phyloP scores from a whole-genome alignment of 2,797 vertebrate genomes.

The Cuniculus paca region DNA sequence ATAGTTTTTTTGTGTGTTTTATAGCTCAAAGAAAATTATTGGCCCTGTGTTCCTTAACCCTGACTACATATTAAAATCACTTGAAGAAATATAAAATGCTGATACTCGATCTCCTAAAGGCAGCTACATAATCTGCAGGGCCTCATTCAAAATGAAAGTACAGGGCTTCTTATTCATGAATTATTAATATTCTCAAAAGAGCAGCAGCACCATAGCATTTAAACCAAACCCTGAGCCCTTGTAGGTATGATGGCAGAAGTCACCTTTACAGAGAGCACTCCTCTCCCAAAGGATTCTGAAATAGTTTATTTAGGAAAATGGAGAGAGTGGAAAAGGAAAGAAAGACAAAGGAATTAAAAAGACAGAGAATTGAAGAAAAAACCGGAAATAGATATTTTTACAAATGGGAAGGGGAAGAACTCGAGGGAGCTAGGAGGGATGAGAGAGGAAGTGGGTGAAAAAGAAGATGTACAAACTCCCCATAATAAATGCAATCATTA shows the following conservation, averaged over 20 bases:
- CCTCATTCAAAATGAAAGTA: background rate
- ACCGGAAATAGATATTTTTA: background rate
- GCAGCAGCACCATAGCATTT: background rate
- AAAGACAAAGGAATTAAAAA: background rate
- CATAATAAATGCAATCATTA: background rate
- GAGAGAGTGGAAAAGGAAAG: background rate
- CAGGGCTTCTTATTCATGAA: background rate
- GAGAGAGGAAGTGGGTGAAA: background rate
- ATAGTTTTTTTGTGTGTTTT: background rate
- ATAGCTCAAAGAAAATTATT: background rate
- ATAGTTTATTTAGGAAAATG: background rate
- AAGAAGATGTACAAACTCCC: background rate
- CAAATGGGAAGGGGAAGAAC: background rate
- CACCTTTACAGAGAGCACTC: background rate
- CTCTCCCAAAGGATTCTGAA: background rate
- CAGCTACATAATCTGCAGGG: background rate
- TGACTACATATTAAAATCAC: background rate
- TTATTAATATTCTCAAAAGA: background rate
- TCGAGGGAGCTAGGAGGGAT: background rate
- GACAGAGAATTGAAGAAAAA: background rate
- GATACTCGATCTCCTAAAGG: background rate
- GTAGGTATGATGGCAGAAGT: background rate
- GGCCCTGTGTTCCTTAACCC: background rate
- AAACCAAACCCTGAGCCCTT: background rate
- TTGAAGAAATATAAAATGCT: background rate